Evolutionary conservation across 2,113 vertebrate genomes (phyloP).

Genomic region (Sapayoa aenigma): DNA sequence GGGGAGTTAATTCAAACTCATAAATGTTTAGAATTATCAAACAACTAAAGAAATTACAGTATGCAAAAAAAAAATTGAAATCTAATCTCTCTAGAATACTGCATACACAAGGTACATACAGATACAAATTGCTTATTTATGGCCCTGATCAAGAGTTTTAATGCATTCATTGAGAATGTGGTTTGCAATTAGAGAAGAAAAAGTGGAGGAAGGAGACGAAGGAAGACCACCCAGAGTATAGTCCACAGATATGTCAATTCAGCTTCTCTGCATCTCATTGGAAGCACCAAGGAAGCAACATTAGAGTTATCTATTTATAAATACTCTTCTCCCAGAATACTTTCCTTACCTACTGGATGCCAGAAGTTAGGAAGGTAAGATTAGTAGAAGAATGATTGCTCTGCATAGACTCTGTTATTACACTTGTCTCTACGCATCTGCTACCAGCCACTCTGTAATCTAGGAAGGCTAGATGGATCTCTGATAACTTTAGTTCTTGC

Average conservation of each 20-base stretch:
- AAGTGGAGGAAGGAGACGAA: neutral
- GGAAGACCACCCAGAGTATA: neutral
- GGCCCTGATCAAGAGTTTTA: neutral
- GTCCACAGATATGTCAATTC: neutral
- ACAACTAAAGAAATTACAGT: neutral
- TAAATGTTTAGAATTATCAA: neutral
- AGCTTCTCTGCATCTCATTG: neutral
- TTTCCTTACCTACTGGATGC: neutral
- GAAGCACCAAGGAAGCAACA: neutral
- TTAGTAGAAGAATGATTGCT: conserved; percentile 40
- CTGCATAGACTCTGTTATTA: conserved; percentile 56
- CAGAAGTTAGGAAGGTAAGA: conserved; percentile 16
- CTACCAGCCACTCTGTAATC: conserved; percentile 48
- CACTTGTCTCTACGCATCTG: conserved; percentile 35
- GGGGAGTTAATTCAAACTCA: neutral
- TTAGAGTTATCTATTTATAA: conserved; percentile 19
- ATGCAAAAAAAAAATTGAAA: neutral
- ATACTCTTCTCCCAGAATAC: neutral
- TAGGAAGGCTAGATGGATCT: conserved; percentile 21
- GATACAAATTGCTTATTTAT: neutral
- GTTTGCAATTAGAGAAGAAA: neutral
- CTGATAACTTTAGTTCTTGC: conserved; percentile 31
- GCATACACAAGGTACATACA: neutral
- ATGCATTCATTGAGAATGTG: neutral
- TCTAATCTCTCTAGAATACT: neutral